A percentile compares a stretch with the other conserved stretches of the same genome.
phyloP scores from a whole-genome alignment of 1,140 invertebrate species.

The Calycopis cecrops region DNA sequence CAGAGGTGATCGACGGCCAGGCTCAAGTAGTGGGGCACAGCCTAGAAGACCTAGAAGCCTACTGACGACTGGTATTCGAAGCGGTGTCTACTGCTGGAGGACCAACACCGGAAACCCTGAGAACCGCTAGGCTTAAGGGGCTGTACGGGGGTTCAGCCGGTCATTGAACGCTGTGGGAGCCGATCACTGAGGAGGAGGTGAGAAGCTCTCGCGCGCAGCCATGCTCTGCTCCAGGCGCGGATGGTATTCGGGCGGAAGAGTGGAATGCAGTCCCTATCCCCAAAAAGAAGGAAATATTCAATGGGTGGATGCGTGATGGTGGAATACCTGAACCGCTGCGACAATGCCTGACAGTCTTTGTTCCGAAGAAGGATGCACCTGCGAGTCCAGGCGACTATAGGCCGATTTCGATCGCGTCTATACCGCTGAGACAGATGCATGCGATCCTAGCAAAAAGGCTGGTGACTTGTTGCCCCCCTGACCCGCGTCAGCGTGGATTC shows the following conservation, averaged over 20 bases:
- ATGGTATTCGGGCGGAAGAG: conserved; percentile 31
- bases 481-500: too few relatives aligned
- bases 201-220: conserved; percentile 18
- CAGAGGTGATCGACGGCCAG: conserved; percentile 27
- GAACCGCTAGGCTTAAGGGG: conserved; percentile 8
- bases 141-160: conserved; percentile 20
- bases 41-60: conserved; percentile 32
- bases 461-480: conserved; percentile 25
- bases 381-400: conserved; percentile 37
- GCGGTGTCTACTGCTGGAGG: conserved; percentile 26
- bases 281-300: conserved; percentile 19
- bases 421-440: conserved; percentile 41
- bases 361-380: conserved; percentile 33
- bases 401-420: conserved; percentile 58
- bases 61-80: conserved; percentile 36
- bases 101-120: conserved; percentile 25
- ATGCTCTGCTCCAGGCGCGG: conserved; percentile 28
- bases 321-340: conserved; percentile 26
- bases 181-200: conserved; percentile 29
- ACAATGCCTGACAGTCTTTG: conserved; percentile 33
- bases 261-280: conserved; percentile 24
- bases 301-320: too few relatives aligned
- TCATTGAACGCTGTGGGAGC: conserved; percentile 26
- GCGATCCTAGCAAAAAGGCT: conserved; percentile 43
- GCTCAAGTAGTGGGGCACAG: conserved; percentile 21